Evolutionary conservation across 2,113 vertebrate genomes (phyloP).

Genomic region (Ceratotherium simum): DNA sequence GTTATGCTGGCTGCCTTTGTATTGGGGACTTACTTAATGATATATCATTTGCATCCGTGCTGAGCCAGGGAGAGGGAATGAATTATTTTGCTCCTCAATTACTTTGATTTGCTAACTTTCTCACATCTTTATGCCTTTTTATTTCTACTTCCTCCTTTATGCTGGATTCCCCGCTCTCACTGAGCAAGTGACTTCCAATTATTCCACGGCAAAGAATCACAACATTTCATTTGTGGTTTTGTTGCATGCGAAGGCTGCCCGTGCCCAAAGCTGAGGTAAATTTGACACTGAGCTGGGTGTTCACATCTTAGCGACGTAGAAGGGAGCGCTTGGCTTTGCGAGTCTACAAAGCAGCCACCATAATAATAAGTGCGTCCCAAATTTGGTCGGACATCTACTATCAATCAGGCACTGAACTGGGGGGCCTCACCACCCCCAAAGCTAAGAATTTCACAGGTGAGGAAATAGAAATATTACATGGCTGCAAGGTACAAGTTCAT

Average conservation of each 20-base stretch:
- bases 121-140: conserved; percentile 73
- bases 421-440: neutral
- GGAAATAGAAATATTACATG: neutral
- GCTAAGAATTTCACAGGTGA: neutral
- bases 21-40: conserved; percentile 74
- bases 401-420: neutral
- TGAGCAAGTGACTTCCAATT: conserved; percentile 69
- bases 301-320: conserved; percentile 64
- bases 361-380: neutral
- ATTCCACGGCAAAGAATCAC: conserved; percentile 46
- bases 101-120: conserved; percentile 80
- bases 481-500: neutral
- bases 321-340: conserved; percentile 75
- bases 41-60: conserved; percentile 76
- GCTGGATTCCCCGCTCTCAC: neutral
- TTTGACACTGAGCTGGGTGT: conserved; percentile 67
- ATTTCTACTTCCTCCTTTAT: conserved; percentile 62
- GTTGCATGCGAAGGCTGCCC: neutral
- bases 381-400: neutral
- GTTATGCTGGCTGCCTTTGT: conserved; percentile 73
- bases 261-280: conserved; percentile 38
- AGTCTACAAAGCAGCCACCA: conserved; percentile 75
- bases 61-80: conserved; percentile 45
- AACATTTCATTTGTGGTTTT: conserved; percentile 34
- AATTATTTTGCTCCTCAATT: conserved; percentile 65